phyloP scores from a whole-genome alignment of 2,888 invertebrate species.

The Paralinhomoeus sp. region DNA sequence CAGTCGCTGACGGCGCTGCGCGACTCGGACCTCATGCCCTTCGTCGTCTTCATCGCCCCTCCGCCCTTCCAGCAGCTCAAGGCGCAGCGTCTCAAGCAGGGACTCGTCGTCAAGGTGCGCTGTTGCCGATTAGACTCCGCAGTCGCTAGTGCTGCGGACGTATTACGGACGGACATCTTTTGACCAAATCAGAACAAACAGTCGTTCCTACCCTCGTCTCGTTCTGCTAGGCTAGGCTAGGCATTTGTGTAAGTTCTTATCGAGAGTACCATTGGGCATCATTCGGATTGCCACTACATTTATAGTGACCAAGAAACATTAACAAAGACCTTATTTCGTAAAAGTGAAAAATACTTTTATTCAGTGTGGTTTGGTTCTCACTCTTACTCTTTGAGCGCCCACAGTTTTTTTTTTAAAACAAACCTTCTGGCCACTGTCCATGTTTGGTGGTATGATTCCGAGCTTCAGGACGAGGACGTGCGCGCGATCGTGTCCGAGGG shows the following conservation, averaged over 20 bases:
- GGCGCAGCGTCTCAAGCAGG: constrained; percentile 67
- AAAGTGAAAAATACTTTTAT: constrained; percentile 5
- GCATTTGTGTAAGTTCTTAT: no score
- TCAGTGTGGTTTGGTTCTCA: constrained; percentile 9
- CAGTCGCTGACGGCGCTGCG: constrained; percentile 76
- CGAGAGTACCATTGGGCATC: no score
- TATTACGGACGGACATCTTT: no score
- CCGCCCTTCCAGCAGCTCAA: constrained; percentile 79
- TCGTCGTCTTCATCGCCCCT: constrained; percentile 87
- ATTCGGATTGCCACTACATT: no score
- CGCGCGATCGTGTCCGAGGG: constrained; percentile 90
- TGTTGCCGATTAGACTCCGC: neutral
- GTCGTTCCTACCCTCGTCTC: no score
- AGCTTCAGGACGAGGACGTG: constrained; percentile 62
- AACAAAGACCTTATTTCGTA: neutral
- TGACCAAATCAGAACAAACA: no score
- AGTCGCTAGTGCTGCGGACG: no score
- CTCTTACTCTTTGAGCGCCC: no score
- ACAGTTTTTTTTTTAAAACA: no score
- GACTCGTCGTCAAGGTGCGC: constrained; percentile 49
- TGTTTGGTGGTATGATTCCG: neutral
- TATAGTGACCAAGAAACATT: no score
- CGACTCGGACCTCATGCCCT: constrained; percentile 81
- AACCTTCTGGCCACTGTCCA: no score
- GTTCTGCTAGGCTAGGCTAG: no score